A percentile compares a stretch with the other conserved stretches of the same genome.
Evolutionary conservation across 2,888 invertebrate species (phyloP).

Genomic region (Metalampra italica): DNA sequence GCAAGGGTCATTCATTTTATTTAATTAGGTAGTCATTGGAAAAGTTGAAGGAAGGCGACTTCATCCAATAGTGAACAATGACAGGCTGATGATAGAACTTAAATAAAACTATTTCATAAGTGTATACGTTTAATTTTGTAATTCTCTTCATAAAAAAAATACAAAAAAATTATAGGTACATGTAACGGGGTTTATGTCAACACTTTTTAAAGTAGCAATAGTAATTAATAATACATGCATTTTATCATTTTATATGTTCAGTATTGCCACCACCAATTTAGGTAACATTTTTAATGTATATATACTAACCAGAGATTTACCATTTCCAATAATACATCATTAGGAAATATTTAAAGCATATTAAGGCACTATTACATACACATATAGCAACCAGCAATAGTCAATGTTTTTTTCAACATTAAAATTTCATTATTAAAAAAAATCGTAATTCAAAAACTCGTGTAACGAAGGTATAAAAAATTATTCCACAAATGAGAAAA

Average conservation of each 20-base stretch:
- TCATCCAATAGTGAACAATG: not conserved
- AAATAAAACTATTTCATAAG: not conserved
- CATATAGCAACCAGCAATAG: too few relatives aligned
- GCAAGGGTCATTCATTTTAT: too few relatives aligned
- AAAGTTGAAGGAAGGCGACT: not conserved
- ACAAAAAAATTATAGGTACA: not conserved
- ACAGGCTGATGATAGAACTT: not conserved
- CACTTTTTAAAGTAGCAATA: too few relatives aligned
- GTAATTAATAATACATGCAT: too few relatives aligned
- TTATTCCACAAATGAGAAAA: too few relatives aligned
- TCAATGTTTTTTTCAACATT: too few relatives aligned
- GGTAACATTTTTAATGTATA: not conserved
- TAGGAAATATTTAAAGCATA: too few relatives aligned
- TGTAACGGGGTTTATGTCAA: not conserved
- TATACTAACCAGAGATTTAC: not conserved
- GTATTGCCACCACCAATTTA: not conserved
- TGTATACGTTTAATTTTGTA: not conserved
- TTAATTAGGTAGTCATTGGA: conserved; percentile 6
- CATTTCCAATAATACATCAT: not conserved
- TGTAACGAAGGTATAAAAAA: too few relatives aligned
- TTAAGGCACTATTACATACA: too few relatives aligned
- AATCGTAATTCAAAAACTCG: too few relatives aligned
- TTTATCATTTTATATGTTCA: too few relatives aligned
- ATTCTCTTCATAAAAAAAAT: not conserved
- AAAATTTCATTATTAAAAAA: too few relatives aligned